These are phyloP conservation scores for Lucilia sericata DNA, from an alignment of 1,140 invertebrate species.

Conservation along the genomic window DNA sequence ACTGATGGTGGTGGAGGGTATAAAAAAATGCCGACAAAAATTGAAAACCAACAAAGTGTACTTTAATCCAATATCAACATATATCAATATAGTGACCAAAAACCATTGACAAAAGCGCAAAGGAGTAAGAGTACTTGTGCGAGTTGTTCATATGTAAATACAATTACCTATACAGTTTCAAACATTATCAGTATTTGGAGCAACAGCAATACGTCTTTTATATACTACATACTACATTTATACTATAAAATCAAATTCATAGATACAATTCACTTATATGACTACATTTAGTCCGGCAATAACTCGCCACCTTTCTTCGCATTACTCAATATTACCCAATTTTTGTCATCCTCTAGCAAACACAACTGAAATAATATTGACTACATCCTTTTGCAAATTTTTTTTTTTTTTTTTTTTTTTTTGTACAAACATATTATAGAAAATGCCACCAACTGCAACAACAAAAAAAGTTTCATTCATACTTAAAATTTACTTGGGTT, in stretches of 20 bases:
- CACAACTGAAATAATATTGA: conserved; percentile 21
- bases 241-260: background rate
- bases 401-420: too few species aligned
- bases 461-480: background rate
- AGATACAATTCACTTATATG: too few species aligned
- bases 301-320: background rate
- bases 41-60: background rate
- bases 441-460: background rate
- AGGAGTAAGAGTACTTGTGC: background rate
- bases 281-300: too few species aligned
- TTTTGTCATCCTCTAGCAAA: background rate
- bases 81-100: background rate
- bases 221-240: background rate
- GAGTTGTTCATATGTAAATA: background rate
- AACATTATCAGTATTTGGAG: background rate
- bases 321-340: background rate
- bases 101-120: background rate
- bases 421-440: too few species aligned
- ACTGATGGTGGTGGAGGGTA: too few species aligned
- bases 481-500: background rate
- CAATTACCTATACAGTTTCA: background rate
- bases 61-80: background rate
- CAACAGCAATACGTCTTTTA: background rate
- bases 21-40: too few species aligned
- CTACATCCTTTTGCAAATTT: too few species aligned